Percentiles rank a stretch among this genome's conserved stretches.
phyloP scores from a whole-genome alignment of 2,113 vertebrate genomes.

The Clinocottus analis region DNA sequence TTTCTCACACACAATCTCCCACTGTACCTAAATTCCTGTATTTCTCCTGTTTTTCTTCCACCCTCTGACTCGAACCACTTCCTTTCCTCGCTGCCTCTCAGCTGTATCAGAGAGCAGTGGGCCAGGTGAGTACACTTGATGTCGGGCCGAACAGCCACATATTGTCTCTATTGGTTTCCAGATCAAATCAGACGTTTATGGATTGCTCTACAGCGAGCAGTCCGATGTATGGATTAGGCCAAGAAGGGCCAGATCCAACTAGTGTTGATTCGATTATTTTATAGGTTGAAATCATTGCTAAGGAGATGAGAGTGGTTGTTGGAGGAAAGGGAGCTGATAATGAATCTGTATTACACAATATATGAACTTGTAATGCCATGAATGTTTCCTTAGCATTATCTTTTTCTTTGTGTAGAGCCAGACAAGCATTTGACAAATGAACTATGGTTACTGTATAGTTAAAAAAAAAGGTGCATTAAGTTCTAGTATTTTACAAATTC shows the following conservation, averaged over 20 bases:
- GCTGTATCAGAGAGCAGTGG: conserved; percentile 57
- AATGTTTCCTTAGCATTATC: not conserved
- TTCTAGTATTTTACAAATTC: not conserved
- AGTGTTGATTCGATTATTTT: conserved; percentile 2
- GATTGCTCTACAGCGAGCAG: not conserved
- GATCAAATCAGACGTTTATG: conserved; percentile 4
- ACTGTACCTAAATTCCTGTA: not conserved
- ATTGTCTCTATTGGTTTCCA: conserved; percentile 4
- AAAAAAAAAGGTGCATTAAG: not conserved
- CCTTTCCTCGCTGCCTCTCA: conserved; percentile 26
- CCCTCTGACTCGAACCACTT: conserved; percentile 14
- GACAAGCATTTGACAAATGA: not conserved
- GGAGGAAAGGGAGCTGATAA: not conserved
- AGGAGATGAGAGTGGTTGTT: not conserved
- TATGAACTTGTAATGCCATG: not conserved
- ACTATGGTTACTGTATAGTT: not conserved
- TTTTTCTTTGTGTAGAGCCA: not conserved
- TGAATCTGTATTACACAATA: not conserved
- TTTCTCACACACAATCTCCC: not conserved
- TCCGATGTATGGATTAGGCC: conserved; percentile 8
- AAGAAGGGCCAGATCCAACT: not conserved
- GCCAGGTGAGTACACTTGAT: conserved; percentile 72
- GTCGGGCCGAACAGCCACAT: not conserved
- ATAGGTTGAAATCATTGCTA: conserved; percentile 1
- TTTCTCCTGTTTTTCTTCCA: not conserved